A percentile compares a stretch with the other conserved stretches of the same genome.
phyloP scores from a whole-genome alignment of 2,888 invertebrate species.

The Helobdella robusta region DNA sequence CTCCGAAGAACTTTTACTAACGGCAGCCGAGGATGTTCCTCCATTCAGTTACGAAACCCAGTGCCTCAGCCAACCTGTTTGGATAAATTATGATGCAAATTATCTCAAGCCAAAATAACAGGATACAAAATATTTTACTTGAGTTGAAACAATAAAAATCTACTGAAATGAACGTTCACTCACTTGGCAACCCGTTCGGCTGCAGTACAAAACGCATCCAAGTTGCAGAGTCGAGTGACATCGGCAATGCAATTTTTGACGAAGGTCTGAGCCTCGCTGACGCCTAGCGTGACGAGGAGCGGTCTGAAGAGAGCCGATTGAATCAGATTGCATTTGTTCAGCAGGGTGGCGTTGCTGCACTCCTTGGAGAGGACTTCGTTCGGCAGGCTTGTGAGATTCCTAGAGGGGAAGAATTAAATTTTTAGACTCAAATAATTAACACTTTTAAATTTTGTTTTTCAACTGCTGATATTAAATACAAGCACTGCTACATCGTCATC shows the following conservation, averaged over 20 bases:
- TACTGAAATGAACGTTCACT: no score
- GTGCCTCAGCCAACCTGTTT: neutral
- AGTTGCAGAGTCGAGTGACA: neutral
- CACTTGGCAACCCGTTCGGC: no score
- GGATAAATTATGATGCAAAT: no score
- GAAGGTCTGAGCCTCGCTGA: neutral
- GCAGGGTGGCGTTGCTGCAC: neutral
- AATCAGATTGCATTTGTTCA: constrained; percentile 2
- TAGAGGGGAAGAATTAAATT: neutral
- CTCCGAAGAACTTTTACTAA: no score
- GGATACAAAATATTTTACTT: no score
- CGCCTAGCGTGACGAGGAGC: neutral
- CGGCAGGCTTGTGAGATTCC: neutral
- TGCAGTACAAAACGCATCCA: neutral
- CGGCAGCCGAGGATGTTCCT: neutral
- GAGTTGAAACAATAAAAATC: no score
- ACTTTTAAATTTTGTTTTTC: no score
- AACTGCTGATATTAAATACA: no score
- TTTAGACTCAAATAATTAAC: no score
- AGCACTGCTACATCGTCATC: no score
- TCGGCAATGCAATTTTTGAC: neutral
- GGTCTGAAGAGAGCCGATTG: neutral
- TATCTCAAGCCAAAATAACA: no score
- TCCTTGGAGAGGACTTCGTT: no score
- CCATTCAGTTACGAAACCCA: neutral